Percentiles rank a stretch among this genome's conserved stretches.
Conservation (phyloP, 2,113 vertebrate species). For the Clarias gariepinus region DNA sequence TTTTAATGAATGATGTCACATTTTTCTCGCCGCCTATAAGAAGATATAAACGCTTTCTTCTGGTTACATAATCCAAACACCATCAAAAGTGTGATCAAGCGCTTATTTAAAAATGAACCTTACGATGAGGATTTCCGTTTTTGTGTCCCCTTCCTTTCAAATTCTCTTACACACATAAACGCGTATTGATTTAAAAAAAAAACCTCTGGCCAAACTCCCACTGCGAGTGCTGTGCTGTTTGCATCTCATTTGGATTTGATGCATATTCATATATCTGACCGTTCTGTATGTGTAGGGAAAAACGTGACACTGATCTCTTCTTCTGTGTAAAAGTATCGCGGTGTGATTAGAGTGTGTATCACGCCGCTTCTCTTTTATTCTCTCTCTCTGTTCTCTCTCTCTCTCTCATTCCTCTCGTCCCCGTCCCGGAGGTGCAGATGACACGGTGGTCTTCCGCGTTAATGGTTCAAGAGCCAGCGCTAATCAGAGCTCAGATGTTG, state of each 20-base stretch:
- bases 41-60: no score
- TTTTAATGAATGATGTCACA: no score
- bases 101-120: no score
- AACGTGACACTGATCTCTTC: not conserved
- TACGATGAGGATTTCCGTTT: no score
- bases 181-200: not conserved
- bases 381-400: not conserved
- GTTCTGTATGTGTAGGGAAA: not conserved
- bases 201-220: not conserved
- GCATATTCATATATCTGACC: not conserved
- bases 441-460: slow-evolving; percentile 41
- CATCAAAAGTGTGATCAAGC: no score
- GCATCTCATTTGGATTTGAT: not conserved
- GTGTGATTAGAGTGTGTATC: not conserved
- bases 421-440: slow-evolving; percentile 29
- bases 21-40: no score
- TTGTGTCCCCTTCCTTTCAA: no score
- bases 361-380: slow-evolving; percentile 16
- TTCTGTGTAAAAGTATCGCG: not conserved
- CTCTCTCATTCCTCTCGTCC: slow-evolving; percentile 40
- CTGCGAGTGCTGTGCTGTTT: not conserved
- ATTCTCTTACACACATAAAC: no score
- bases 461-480: slow-evolving; percentile 62
- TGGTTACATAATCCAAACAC: no score
- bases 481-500: slow-evolving; percentile 66